Evolutionary conservation across 2,888 invertebrate species (phyloP), one percentile per base, ranked within the genome.

Genomic region (Arrhopalites spinosus): DNA sequence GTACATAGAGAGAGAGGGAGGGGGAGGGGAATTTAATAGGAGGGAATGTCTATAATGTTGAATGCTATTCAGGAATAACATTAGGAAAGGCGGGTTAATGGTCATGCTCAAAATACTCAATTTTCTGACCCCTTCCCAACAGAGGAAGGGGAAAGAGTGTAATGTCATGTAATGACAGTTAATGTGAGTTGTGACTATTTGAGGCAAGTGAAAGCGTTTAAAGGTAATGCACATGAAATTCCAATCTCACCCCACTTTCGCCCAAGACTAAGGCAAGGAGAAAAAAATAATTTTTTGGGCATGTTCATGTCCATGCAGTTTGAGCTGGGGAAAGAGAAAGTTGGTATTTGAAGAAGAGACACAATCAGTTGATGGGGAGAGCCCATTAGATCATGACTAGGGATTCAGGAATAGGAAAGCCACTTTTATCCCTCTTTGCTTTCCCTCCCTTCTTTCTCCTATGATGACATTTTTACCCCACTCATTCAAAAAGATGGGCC

Each of bases 401-500:
- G 70, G 56, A 45, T 47, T 53, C 53, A 47, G 53, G 27, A 53
- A 70, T 56, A 56, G 56, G 56, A 70, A 56, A 70, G 70, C 70
- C 70, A 70, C 70, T 70, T 70, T 70, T 56, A 53, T 70, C 70
- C 70, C 70, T 70, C n/a, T n/a, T n/a, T n/a, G n/a, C n/a, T n/a
- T n/a, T n/a, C n/a, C n/a, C n/a, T n/a, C n/a, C n/a, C n/a, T n/a
- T n/a, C n/a, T n/a, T n/a, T n/a, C n/a, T 50, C 70, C 53, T 56
- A 70, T 70, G 56, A 70, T 70, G 70, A 70, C 70, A 70, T 70
- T 70, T 69, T 70, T 66, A 70, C 70, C 70, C 70, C 27, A 56
- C 70, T 70, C 70, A 70, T 70, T 70, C 70, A 70, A 70, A 70
- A 70, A 70, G 70, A 70, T 70, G 70, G 70, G 70, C 30, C 13